Evolutionary conservation across 1,140 invertebrate genomes (phyloP).

Genomic region (Trialeurodes vaporariorum): DNA sequence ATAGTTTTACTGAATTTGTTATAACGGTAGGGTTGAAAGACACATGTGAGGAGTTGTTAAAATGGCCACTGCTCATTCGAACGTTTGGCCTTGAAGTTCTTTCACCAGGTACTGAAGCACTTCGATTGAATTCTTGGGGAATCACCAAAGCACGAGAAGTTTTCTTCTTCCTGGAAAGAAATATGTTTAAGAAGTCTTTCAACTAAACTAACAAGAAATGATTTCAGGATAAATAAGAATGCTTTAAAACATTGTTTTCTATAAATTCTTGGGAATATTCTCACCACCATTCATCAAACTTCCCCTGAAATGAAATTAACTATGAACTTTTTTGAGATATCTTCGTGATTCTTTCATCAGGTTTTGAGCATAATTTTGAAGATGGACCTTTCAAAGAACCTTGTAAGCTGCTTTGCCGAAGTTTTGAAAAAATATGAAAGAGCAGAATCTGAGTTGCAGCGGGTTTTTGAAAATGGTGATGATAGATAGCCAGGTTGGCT

Average conservation of each 20-base stretch:
- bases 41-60: neutral
- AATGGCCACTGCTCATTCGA: constrained; percentile 14
- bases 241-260: constrained; percentile 1
- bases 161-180: constrained; percentile 49
- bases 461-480: too few relatives aligned
- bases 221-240: neutral
- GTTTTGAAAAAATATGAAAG: too few relatives aligned
- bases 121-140: constrained; percentile 63
- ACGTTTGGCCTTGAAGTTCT: constrained; percentile 34
- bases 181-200: constrained; percentile 7
- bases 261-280: neutral
- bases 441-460: too few relatives aligned
- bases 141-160: constrained; percentile 40
- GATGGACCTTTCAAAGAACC: too few relatives aligned
- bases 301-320: neutral
- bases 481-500: too few relatives aligned
- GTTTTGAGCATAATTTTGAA: too few relatives aligned
- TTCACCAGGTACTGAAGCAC: constrained; percentile 74
- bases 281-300: constrained; percentile 8
- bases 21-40: neutral
- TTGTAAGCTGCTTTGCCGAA: too few relatives aligned
- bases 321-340: too few relatives aligned
- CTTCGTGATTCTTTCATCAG: too few relatives aligned
- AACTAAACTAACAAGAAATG: neutral
- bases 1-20: neutral